Evolutionary conservation across 2,888 invertebrate genomes (phyloP).

Genomic region (Icerya purchasi): DNA sequence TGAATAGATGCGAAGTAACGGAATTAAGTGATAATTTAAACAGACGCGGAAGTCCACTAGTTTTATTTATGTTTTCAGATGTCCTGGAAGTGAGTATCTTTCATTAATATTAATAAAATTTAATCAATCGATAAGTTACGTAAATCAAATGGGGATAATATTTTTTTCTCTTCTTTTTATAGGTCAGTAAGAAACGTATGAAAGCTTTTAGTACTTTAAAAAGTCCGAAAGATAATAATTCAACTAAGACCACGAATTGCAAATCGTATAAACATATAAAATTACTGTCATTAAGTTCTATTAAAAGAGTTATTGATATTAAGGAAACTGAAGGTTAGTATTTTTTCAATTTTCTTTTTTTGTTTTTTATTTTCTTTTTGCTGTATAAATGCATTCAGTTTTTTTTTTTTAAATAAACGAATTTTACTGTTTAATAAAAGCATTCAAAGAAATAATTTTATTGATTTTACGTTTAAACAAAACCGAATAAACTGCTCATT

Average conservation of each 20-base stretch:
- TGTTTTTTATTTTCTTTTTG: neutral
- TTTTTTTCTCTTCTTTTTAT: constrained; percentile 6
- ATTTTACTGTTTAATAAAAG: no score
- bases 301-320: constrained; percentile 78
- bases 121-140: neutral
- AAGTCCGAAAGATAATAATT: constrained; percentile 35
- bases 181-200: constrained; percentile 43
- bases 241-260: constrained; percentile 33
- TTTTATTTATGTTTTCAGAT: constrained; percentile 83
- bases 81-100: constrained; percentile 60
- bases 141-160: neutral
- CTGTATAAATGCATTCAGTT: no score
- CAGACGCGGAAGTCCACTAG: constrained; percentile 63
- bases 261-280: constrained; percentile 83
- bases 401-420: no score
- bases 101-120: neutral
- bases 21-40: constrained; percentile 65
- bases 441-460: no score
- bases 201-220: constrained; percentile 33
- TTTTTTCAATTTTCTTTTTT: neutral
- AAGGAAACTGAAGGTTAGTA: constrained; percentile 53
- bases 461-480: no score
- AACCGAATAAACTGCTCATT: no score
- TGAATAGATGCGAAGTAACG: constrained; percentile 68
- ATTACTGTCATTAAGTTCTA: constrained; percentile 65